Evolutionary conservation across 2,113 vertebrate genomes (phyloP).

Genomic region (Callionymus lyra): DNA sequence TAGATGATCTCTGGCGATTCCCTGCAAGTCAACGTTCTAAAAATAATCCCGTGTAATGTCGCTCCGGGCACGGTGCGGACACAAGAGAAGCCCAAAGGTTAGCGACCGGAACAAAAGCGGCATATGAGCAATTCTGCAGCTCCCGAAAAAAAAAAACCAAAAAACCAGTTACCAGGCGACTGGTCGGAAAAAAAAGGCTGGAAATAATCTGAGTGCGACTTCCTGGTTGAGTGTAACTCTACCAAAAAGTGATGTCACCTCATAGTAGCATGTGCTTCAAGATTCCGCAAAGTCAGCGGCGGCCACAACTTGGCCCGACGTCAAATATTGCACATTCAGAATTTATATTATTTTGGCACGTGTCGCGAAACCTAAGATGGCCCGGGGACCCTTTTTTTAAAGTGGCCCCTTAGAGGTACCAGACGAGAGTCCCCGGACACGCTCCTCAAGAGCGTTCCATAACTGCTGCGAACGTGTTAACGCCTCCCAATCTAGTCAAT

Average conservation of each 20-base stretch:
- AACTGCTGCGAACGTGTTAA: slow-evolving; percentile 45
- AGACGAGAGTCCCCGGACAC: slow-evolving; percentile 37
- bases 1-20: slow-evolving; percentile 18
- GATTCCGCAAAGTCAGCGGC: background rate
- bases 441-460: slow-evolving; percentile 30
- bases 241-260: background rate
- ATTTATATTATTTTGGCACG: background rate
- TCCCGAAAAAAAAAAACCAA: too few relatives aligned
- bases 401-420: background rate
- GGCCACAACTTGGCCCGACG: background rate
- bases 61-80: slow-evolving; percentile 20
- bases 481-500: slow-evolving; percentile 40
- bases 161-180: background rate
- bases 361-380: background rate
- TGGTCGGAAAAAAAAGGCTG: too few relatives aligned
- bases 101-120: slow-evolving; percentile 23
- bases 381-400: slow-evolving; percentile 2
- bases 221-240: too few relatives aligned
- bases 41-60: slow-evolving; percentile 52
- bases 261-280: background rate
- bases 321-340: slow-evolving; percentile 1
- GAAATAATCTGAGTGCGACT: too few relatives aligned
- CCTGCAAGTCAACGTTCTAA: slow-evolving; percentile 48
- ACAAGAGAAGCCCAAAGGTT: slow-evolving; percentile 35
- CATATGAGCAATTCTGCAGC: slow-evolving; percentile 5